A percentile compares a stretch with the other conserved stretches of the same genome.
These are phyloP conservation scores for Lepidurus packardi DNA, from an alignment of 1,140 invertebrate genomes.

Conservation along the genomic window DNA sequence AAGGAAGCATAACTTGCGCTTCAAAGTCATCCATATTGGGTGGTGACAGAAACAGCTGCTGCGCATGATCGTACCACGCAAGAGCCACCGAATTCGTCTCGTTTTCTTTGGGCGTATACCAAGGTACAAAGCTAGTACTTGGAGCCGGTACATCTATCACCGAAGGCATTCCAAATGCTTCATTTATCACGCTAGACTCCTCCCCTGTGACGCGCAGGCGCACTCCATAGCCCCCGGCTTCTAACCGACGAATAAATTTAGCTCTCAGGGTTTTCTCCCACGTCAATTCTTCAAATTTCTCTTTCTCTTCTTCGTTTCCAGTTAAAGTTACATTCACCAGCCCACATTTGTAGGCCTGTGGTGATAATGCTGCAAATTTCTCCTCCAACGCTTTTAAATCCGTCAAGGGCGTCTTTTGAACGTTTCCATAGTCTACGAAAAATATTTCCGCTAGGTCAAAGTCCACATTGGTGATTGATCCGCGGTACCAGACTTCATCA, in stretches of 20 bases:
- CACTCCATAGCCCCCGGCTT: not conserved
- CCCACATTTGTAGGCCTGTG: conserved; percentile 60
- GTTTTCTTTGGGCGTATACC: not conserved
- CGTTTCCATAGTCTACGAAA: conserved; percentile 78
- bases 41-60: conserved; percentile 6
- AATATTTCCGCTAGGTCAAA: conserved; percentile 62
- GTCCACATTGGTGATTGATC: conserved; percentile 64
- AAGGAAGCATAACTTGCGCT: conserved; percentile 9
- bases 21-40: not conserved
- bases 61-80: conserved; percentile 11
- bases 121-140: not conserved
- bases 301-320: conserved; percentile 49
- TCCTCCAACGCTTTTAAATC: conserved; percentile 62
- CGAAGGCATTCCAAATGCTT: conserved; percentile 2
- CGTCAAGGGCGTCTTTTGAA: conserved; percentile 40
- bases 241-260: conserved; percentile 45
- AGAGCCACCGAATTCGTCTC: not conserved
- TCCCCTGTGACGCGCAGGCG: not conserved
- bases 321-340: conserved; percentile 53
- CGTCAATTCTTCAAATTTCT: conserved; percentile 36
- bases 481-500: conserved; percentile 72
- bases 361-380: conserved; percentile 59
- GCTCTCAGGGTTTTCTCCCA: conserved; percentile 55
- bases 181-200: conserved; percentile 19
- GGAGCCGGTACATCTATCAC: not conserved